phyloP scores from a whole-genome alignment of 2,888 invertebrate species.

The Spodoptera littoralis region DNA sequence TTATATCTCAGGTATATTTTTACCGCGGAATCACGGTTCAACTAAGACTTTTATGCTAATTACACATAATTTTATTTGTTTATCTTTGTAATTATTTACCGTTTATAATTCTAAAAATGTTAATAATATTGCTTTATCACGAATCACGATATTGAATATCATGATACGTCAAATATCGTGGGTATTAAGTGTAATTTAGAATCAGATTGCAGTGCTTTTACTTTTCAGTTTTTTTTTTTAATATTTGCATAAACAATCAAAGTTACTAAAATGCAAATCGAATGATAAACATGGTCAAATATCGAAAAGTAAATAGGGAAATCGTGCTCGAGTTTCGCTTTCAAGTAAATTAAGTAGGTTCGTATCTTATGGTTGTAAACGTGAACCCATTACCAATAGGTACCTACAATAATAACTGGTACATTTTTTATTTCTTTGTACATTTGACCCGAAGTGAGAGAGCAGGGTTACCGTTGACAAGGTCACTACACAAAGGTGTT shows the following conservation, averaged over 20 bases:
- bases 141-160: constrained; percentile 11
- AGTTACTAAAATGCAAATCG: constrained; percentile 12
- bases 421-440: constrained; percentile 39
- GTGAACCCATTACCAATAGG: constrained; percentile 32
- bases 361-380: constrained; percentile 8
- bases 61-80: constrained; percentile 1
- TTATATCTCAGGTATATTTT: constrained; percentile 24
- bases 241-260: constrained; percentile 12
- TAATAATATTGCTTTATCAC: constrained; percentile 15
- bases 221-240: constrained; percentile 3
- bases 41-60: not conserved
- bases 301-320: constrained; percentile 32
- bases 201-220: constrained; percentile 1
- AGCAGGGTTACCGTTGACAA: constrained; percentile 55
- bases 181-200: constrained; percentile 1
- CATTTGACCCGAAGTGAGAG: constrained; percentile 51
- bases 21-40: constrained; percentile 1
- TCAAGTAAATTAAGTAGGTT: constrained; percentile 16
- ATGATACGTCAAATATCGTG: not conserved
- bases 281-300: constrained; percentile 6
- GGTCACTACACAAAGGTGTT: constrained; percentile 65
- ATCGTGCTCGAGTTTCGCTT: constrained; percentile 36
- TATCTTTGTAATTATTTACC: constrained; percentile 9
- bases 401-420: constrained; percentile 23
- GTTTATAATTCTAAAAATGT: constrained; percentile 1